A percentile compares a stretch with the other conserved stretches of the same genome.
These are phyloP conservation scores for Temnothorax nylanderi DNA, from an alignment of 1,140 invertebrate genomes.

Conservation along the genomic window DNA sequence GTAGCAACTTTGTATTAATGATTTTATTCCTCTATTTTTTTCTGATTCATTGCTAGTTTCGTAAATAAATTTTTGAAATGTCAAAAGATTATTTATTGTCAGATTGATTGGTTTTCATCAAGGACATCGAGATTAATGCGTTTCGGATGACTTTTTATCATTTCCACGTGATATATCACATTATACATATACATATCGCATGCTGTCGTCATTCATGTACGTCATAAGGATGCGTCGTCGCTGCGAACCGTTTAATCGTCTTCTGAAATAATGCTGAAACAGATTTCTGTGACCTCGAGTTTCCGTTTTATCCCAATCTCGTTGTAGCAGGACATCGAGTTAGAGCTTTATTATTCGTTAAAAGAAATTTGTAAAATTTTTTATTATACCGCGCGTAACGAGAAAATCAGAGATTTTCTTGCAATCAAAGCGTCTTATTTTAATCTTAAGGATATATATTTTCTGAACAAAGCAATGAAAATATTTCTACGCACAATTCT, in stretches of 20 bases:
- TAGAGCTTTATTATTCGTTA: neutral
- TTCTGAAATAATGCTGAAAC: constrained; percentile 37
- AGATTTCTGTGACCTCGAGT: constrained; percentile 27
- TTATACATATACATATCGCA: neutral
- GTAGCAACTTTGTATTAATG: neutral
- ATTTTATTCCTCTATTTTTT: neutral
- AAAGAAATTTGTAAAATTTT: neutral
- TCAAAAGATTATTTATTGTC: neutral
- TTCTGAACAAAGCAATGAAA: neutral
- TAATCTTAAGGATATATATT: neutral
- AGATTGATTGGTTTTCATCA: neutral
- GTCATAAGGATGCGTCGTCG: neutral
- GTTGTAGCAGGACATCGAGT: neutral
- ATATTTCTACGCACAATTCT: neutral
- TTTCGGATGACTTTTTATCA: neutral
- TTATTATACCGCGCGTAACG: neutral
- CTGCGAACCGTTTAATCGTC: neutral
- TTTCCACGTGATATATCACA: neutral
- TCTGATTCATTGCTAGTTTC: neutral
- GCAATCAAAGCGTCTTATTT: neutral
- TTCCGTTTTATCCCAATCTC: constrained; percentile 2
- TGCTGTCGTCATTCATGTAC: neutral
- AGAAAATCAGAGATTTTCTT: neutral
- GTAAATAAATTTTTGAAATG: neutral
- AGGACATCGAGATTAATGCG: constrained; percentile 9